Evolutionary conservation across 2,113 vertebrate genomes (phyloP), one percentile per base, ranked within the genome.

Genomic region (Noturus placidus): DNA sequence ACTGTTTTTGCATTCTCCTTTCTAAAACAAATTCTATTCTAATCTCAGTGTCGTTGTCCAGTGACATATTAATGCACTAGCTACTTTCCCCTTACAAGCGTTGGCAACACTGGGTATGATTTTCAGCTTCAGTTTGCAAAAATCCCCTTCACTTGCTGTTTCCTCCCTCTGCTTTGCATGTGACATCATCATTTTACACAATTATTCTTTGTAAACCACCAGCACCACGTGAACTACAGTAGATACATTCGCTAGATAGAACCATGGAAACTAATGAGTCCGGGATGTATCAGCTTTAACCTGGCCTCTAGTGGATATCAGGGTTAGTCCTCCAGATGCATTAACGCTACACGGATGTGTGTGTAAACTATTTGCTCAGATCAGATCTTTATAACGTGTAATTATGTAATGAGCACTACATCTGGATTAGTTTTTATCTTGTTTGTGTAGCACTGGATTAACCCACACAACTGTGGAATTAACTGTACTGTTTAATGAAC

Each of bases 341-440:
- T 80, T 35, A 80, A 80, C 35, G 30, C n/a, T 57, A 13, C 78
- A 57, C 54, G 35, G 78, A 80, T 33, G n/a, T 27, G 50, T 79
- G 25, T 77, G 74, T 77, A 77, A 54, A 52, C 54, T 5, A 50
- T 69, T 15, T 52, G 50, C 17, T 56, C n/a, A 33, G 17, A 56
- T 56, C 22, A 56, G 57, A 57, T 56, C 50, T 33, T 50, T 30
- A n/a, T 3, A 27, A 77, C 14, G 15, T 54, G 50, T 78, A 54
- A 54, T 78, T n/a, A n/a, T 54, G 19, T 22, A 57, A 80, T 80
- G 57, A 80, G 52, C 52, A 33, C 7, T 35, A 56, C 78, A 80
- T 80, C 78, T 80, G 52, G 78, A 80, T 80, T 20, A 57, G 78
- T 17, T 22, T 80, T 80, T 80, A 80, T 30, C 35, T 10, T 80